phyloP scores from a whole-genome alignment of 2,888 invertebrate species.

The Geotrupes spiniger region DNA sequence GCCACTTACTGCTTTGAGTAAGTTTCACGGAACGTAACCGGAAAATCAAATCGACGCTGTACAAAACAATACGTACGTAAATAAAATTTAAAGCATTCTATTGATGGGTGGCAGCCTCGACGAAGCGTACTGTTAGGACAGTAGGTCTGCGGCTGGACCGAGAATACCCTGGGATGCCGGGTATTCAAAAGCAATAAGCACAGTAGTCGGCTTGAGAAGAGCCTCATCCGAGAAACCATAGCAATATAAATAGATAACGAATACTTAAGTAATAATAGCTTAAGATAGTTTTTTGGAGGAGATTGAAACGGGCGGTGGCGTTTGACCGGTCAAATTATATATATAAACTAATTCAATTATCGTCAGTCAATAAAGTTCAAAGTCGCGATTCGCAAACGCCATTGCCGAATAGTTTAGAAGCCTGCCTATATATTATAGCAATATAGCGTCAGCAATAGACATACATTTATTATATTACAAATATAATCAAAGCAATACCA shows the following conservation, averaged over 20 bases:
- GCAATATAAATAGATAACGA: slow-evolving; percentile 52
- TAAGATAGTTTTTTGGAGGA: slow-evolving; percentile 27
- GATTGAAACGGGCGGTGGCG: slow-evolving; percentile 23
- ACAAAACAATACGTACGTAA: no score
- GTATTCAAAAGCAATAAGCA: slow-evolving; percentile 54
- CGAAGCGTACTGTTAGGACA: slow-evolving; percentile 32
- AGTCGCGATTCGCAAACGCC: slow-evolving; percentile 22
- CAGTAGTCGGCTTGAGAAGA: slow-evolving; percentile 42
- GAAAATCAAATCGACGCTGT: neutral
- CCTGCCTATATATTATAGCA: slow-evolving; percentile 50
- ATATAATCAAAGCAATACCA: slow-evolving; percentile 49
- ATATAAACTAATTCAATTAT: slow-evolving; percentile 2
- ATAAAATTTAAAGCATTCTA: no score
- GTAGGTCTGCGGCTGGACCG: slow-evolving; percentile 28
- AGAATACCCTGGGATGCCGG: slow-evolving; percentile 48
- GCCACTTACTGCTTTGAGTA: slow-evolving; percentile 27
- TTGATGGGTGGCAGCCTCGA: slow-evolving; percentile 25
- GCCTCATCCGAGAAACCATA: slow-evolving; percentile 47
- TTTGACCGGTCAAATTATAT: slow-evolving; percentile 25
- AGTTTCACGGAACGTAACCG: neutral
- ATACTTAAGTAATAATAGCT: slow-evolving; percentile 37
- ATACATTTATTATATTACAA: slow-evolving; percentile 29
- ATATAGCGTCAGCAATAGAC: slow-evolving; percentile 51
- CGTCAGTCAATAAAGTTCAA: slow-evolving; percentile 7
- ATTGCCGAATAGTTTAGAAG: slow-evolving; percentile 42